Percentiles rank a stretch among this genome's conserved stretches.
phyloP scores from a whole-genome alignment of 2,797 vertebrate species.

The Novumbra hubbsi region DNA sequence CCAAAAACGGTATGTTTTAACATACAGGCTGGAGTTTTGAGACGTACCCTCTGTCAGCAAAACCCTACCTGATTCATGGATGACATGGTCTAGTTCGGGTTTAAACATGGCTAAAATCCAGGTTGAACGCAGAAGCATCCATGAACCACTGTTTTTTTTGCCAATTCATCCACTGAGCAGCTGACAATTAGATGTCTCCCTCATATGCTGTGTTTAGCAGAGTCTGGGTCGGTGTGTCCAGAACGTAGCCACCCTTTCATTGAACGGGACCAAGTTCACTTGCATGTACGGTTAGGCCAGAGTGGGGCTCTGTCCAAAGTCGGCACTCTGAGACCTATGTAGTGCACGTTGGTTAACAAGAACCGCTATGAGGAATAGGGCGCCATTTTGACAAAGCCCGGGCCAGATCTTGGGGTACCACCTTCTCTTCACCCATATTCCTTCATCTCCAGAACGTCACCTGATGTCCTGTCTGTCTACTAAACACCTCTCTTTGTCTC shows the following conservation, averaged over 20 bases:
- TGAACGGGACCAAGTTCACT: slow-evolving; percentile 2
- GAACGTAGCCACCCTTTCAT: neutral
- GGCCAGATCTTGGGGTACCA: slow-evolving; percentile 30
- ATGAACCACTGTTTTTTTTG: neutral
- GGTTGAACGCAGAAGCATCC: neutral
- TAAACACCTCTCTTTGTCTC: slow-evolving; percentile 29
- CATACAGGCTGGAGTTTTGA: neutral
- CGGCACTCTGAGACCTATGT: neutral
- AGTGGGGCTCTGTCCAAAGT: neutral
- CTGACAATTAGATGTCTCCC: neutral
- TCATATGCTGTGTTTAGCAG: neutral
- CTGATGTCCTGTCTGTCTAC: slow-evolving; percentile 44
- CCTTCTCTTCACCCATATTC: slow-evolving; percentile 40
- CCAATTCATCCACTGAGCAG: neutral
- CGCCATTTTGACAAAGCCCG: slow-evolving; percentile 22
- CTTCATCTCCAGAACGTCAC: slow-evolving; percentile 48
- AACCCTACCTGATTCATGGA: neutral
- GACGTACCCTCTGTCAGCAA: neutral
- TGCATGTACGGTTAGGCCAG: neutral
- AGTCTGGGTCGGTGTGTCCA: neutral
- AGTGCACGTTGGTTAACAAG: neutral
- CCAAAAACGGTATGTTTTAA: too few relatives aligned
- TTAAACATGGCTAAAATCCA: neutral
- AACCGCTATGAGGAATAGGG: slow-evolving; percentile 1
- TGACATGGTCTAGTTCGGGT: neutral